Evolutionary conservation across 2,888 invertebrate genomes (phyloP), one percentile per base, ranked within the genome.

Genomic region (Nymphalis urticae): DNA sequence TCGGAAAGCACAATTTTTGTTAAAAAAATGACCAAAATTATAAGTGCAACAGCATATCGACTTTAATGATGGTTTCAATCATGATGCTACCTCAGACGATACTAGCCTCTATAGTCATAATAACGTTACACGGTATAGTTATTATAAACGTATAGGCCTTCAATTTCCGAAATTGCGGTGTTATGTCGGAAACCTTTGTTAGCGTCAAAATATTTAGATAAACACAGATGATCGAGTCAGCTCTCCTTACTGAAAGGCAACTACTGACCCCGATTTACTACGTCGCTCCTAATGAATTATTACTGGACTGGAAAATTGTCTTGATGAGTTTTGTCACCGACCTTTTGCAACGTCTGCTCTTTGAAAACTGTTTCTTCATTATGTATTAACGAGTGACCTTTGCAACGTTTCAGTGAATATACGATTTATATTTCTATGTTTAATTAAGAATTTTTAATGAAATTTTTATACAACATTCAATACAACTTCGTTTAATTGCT

Each of bases 221-320:
- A 58, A 51, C 58, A 61, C 72, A 42, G 53, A 66, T 62, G 66
- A 70, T 70, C 58, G 68, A 65, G 68, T 70, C 62, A 51, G 61
- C 68, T 68, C 70, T 58, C 72, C 59, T 68, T 59, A 68, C 62
- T 68, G 68, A 60, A 59, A 58, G 66, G 42, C 64, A 74, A 66
- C 71, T 66, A 69, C 60, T 74, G 73, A 71, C 75, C 74, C 72
- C 73, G 69, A 73, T 76, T 72, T 73, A 69, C 71, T 56, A 70
- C 73, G 73, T 72, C 71, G 69, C 70, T 66, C 66, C 71, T 73
- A 72, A 75, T 73, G 64, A 73, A 72, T 72, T 72, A 73, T 73
- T 74, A 74, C 70, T 75, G 72, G 68, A 69, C 67, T 64, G 73
- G 74, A 74, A 77, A 76, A 76, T 75, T 73, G 69, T 71, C 71